Percentiles rank a stretch among this genome's conserved stretches.
Conservation (phyloP, 2,888 invertebrate genomes). For the Nomada ruficornis region DNA sequence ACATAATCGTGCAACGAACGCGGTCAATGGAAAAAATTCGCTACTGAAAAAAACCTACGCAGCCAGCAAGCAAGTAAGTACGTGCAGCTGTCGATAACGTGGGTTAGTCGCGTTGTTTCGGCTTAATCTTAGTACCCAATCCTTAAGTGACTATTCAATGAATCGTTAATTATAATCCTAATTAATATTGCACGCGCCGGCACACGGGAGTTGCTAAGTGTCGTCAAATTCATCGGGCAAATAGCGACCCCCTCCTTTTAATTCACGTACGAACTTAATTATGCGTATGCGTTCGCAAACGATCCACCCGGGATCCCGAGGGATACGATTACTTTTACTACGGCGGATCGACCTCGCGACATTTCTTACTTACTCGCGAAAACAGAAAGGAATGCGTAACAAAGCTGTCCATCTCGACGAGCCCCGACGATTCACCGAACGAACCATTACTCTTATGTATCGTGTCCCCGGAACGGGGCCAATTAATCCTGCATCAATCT, state of each 20-base stretch:
- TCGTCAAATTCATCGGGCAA: conserved; percentile 18
- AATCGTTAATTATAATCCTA: conserved; percentile 68
- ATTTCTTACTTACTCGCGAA: conserved; percentile 16
- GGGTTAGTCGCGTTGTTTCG: conserved; percentile 39
- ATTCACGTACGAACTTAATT: conserved; percentile 55
- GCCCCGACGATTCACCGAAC: conserved; percentile 48
- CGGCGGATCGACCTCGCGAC: conserved; percentile 19
- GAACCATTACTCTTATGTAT: neutral
- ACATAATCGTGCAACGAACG: conserved; percentile 31
- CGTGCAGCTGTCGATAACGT: conserved; percentile 54
- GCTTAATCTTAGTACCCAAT: conserved; percentile 61
- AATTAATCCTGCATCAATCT: conserved; percentile 13
- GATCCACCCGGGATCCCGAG: conserved; percentile 13
- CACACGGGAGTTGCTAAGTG: conserved; percentile 72
- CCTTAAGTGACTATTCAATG: conserved; percentile 61
- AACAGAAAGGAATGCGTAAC: conserved; percentile 55
- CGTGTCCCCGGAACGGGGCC: conserved; percentile 39
- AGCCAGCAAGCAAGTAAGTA: conserved; percentile 1
- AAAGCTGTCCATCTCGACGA: conserved; percentile 48
- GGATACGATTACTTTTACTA: neutral
- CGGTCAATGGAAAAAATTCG: conserved; percentile 41
- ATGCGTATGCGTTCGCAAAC: conserved; percentile 43
- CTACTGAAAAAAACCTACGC: conserved; percentile 37
- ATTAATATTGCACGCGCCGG: conserved; percentile 84
- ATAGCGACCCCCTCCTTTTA: conserved; percentile 30